Conservation (phyloP, 1,140 invertebrate genomes). For the Anastrepha ludens region DNA sequence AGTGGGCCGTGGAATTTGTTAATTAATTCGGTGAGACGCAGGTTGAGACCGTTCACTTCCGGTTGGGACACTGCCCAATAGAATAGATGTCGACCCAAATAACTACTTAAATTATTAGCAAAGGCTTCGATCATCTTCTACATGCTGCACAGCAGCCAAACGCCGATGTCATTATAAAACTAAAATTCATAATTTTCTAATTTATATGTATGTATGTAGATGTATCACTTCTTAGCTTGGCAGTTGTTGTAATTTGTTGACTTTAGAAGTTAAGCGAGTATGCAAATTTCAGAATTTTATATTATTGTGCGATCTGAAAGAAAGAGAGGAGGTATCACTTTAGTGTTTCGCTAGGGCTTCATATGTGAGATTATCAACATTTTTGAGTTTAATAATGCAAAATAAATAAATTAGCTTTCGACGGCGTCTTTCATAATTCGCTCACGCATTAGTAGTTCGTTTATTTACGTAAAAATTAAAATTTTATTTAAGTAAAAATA, state of each 20-base stretch:
- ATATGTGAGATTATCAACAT: no score
- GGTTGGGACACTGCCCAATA: constrained; percentile 73
- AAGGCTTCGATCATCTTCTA: constrained; percentile 73
- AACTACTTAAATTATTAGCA: constrained; percentile 71
- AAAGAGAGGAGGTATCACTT: background rate
- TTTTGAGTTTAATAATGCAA: no score
- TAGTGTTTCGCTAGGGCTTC: background rate
- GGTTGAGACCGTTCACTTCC: constrained; percentile 74
- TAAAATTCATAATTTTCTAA: constrained; percentile 41
- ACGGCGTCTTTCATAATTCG: no score
- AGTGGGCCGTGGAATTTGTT: constrained; percentile 74
- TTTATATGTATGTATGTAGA: background rate
- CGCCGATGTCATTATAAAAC: constrained; percentile 46
- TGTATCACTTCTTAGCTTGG: constrained; percentile 26
- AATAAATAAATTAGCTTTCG: no score
- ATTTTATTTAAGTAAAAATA: no score
- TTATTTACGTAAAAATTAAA: no score
- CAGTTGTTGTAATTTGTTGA: constrained; percentile 29
- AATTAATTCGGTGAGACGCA: constrained; percentile 75
- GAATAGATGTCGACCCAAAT: constrained; percentile 74
- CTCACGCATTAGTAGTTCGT: no score
- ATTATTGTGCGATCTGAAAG: constrained; percentile 17
- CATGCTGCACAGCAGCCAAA: constrained; percentile 21
- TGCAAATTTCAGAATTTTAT: background rate
- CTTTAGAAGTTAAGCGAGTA: constrained; percentile 19